Conservation (phyloP, 2,797 vertebrate species). For the Phalloptychus januarius region DNA sequence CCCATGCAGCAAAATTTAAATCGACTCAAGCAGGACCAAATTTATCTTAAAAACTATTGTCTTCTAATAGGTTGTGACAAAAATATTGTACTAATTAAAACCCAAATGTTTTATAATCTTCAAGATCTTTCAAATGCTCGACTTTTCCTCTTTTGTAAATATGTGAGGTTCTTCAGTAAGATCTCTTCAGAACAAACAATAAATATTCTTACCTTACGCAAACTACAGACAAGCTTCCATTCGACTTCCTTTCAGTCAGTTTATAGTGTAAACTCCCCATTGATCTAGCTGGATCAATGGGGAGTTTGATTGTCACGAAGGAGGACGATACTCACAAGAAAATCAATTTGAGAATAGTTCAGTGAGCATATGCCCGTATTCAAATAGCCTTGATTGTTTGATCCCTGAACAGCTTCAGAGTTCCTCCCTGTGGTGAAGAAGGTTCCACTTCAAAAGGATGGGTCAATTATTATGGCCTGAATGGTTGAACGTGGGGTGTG, state of each 20-base stretch:
- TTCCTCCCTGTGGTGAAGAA: not conserved
- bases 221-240: not conserved
- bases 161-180: not conserved
- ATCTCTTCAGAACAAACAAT: not conserved
- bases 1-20: not conserved
- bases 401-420: slow-evolving; percentile 12
- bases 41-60: slow-evolving; percentile 19
- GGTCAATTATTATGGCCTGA: slow-evolving; percentile 8
- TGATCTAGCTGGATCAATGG: not conserved
- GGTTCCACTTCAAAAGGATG: slow-evolving; percentile 3
- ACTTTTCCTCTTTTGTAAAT: not conserved
- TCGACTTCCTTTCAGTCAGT: slow-evolving; percentile 3
- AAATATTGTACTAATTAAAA: not conserved
- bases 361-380: not conserved
- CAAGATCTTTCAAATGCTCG: not conserved
- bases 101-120: not conserved
- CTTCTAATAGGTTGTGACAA: not conserved
- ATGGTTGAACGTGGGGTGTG: not conserved
- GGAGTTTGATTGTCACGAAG: not conserved
- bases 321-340: not conserved
- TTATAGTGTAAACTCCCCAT: slow-evolving; percentile 1
- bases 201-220: not conserved
- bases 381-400: not conserved
- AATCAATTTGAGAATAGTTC: slow-evolving; percentile 2
- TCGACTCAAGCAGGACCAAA: slow-evolving; percentile 1